Evolutionary conservation across 2,888 invertebrate species (phyloP).

Genomic region (Scaptomyza polygonia): DNA sequence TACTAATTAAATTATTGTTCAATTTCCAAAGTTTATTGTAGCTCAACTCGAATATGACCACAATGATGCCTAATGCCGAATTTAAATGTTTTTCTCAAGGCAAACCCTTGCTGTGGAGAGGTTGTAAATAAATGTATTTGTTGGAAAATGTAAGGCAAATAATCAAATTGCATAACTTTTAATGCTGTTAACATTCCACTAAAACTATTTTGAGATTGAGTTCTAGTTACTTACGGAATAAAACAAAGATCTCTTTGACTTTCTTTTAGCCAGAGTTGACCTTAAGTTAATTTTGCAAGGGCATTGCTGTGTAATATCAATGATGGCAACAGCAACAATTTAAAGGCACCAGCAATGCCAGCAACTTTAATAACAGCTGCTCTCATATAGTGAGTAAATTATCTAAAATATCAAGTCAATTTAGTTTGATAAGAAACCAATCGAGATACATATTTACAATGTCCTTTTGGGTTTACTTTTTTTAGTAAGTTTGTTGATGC

Average conservation of each 20-base stretch:
- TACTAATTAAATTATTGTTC: constrained; percentile 73
- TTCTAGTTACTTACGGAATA: no score
- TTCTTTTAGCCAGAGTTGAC: not conserved
- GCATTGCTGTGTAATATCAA: constrained; percentile 36
- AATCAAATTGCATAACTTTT: not conserved
- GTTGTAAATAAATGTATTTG: not conserved
- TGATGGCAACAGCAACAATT: constrained; percentile 33
- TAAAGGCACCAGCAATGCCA: constrained; percentile 16
- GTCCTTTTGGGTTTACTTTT: constrained; percentile 12
- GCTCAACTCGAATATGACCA: constrained; percentile 11
- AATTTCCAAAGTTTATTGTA: constrained; percentile 66
- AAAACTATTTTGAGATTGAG: not conserved
- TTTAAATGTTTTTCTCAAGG: not conserved
- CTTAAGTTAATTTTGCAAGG: constrained; percentile 15
- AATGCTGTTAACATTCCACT: not conserved
- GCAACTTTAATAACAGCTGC: not conserved
- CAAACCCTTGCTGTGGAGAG: not conserved
- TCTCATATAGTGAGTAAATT: no score
- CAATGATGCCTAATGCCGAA: not conserved
- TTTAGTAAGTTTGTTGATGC: not conserved
- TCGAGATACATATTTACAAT: constrained; percentile 41
- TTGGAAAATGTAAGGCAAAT: not conserved
- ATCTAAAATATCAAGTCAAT: not conserved
- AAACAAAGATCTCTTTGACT: no score
- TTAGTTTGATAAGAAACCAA: constrained; percentile 2